Evolutionary conservation across 2,113 vertebrate species (phyloP).

Genomic region (Plecotus auritus): DNA sequence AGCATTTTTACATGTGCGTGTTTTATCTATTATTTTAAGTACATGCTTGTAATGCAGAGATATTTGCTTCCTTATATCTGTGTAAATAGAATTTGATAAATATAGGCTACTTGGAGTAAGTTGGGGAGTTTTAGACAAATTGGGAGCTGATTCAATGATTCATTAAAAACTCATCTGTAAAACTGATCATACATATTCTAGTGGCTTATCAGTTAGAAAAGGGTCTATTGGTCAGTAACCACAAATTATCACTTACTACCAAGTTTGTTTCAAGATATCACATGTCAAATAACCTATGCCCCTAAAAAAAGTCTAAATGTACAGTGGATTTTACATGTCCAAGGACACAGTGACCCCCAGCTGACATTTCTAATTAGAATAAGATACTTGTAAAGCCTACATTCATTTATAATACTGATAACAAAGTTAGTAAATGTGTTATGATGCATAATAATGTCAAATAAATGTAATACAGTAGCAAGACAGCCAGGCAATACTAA

Average conservation of each 20-base stretch:
- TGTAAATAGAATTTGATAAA: background rate
- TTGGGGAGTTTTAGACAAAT: background rate
- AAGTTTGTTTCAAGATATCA: slow-evolving; percentile 25
- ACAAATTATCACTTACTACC: slow-evolving; percentile 24
- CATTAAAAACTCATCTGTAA: background rate
- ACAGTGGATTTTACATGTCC: background rate
- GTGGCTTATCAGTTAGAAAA: slow-evolving; percentile 2
- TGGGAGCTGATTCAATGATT: background rate
- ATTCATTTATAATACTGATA: background rate
- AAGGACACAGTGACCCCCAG: background rate
- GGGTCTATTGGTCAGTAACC: background rate
- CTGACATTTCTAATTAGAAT: slow-evolving; percentile 19
- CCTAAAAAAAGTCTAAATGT: background rate
- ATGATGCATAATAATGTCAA: background rate
- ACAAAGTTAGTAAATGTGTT: background rate
- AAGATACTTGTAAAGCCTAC: background rate
- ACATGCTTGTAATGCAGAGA: background rate
- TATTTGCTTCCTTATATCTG: background rate
- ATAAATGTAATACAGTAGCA: background rate
- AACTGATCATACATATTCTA: background rate
- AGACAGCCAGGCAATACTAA: background rate
- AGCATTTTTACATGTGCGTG: background rate
- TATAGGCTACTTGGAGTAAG: background rate
- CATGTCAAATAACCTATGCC: background rate
- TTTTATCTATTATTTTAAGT: background rate